A percentile compares a stretch with the other conserved stretches of the same genome.
Conservation (phyloP, 2,113 vertebrate species). For the Perca schrenkii region DNA sequence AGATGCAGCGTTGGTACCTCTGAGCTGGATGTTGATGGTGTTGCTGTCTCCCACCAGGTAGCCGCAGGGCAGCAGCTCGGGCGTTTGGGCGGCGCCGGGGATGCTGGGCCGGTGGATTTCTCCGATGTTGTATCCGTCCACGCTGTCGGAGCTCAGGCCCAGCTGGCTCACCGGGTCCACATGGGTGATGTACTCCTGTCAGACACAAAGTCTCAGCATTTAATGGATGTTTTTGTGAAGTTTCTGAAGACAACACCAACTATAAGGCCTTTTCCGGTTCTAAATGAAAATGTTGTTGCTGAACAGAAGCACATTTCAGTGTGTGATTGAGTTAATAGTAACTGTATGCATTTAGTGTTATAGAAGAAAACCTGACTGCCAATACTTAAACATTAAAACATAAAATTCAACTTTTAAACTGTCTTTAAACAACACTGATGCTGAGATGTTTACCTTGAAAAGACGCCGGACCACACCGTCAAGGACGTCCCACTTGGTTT, state of each 20-base stretch:
- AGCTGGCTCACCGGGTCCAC: constrained; percentile 94
- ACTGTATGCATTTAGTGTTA: neutral
- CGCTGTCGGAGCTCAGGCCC: constrained; percentile 94
- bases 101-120: constrained; percentile 89
- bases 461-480: constrained; percentile 95
- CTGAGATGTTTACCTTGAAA: constrained; percentile 89
- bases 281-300: no score
- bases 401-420: neutral
- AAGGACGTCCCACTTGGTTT: constrained; percentile 99
- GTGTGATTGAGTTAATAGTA: neutral
- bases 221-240: neutral
- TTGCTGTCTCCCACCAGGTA: constrained; percentile 97
- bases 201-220: neutral
- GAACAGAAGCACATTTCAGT: neutral
- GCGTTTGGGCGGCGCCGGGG: constrained; percentile 83
- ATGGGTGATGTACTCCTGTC: constrained; percentile 95
- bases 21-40: constrained; percentile 92
- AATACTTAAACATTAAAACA: neutral
- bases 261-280: neutral
- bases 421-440: neutral
- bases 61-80: constrained; percentile 95
- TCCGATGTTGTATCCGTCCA: constrained; percentile 94
- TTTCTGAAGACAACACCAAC: neutral
- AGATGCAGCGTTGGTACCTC: constrained; percentile 83
- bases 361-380: neutral